Evolutionary conservation across 2,797 vertebrate genomes (phyloP).

Genomic region (Octomys mimax): DNA sequence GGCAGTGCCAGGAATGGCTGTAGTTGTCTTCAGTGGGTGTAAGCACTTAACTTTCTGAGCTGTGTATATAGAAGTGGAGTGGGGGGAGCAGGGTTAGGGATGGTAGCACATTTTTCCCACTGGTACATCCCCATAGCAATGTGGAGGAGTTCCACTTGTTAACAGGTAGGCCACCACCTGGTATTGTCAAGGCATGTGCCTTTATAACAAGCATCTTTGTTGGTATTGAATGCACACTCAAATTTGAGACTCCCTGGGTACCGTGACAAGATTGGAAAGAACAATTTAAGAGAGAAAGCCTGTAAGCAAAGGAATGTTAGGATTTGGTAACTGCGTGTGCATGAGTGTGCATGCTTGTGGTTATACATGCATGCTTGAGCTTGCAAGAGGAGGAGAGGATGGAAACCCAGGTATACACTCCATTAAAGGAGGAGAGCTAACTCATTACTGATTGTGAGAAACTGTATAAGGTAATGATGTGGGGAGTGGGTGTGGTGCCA

Average conservation of each 20-base stretch:
- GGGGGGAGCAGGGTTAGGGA: neutral
- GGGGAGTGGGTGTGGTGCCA: neutral
- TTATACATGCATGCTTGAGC: neutral
- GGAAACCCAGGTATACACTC: neutral
- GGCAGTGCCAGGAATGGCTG: neutral
- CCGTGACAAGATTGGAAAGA: neutral
- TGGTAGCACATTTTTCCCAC: neutral
- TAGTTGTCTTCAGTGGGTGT: neutral
- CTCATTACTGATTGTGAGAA: neutral
- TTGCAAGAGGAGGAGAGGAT: neutral
- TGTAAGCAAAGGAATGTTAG: neutral
- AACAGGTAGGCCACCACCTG: neutral
- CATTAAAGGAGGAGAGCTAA: neutral
- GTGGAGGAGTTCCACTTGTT: neutral
- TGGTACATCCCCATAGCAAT: neutral
- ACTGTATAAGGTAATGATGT: neutral
- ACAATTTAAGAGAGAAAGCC: neutral
- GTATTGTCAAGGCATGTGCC: constrained; percentile 5
- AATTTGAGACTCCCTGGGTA: neutral
- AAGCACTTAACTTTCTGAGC: neutral
- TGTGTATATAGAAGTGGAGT: neutral
- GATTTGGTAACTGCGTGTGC: neutral
- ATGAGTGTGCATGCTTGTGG: neutral
- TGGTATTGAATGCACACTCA: neutral
- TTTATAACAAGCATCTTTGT: neutral